Conservation (phyloP, 2,113 vertebrate species). For the Podarcis raffonei region DNA sequence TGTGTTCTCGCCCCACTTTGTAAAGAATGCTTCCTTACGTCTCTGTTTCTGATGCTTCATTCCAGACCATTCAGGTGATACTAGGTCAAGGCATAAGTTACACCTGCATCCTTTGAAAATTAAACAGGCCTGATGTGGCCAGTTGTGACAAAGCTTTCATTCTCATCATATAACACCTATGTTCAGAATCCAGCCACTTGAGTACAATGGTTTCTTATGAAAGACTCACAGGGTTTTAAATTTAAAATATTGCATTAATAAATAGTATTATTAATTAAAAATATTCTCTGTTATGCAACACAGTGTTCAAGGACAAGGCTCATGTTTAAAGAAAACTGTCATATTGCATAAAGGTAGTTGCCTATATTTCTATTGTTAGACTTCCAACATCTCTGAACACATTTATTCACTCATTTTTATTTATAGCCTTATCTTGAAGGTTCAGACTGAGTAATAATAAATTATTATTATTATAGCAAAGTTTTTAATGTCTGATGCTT, state of each 20-base stretch:
- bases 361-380: neutral
- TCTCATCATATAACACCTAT: neutral
- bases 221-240: neutral
- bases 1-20: neutral
- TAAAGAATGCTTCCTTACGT: neutral
- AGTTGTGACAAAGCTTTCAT: constrained; percentile 3
- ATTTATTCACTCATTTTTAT: neutral
- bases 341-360: neutral
- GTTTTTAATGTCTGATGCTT: too few species aligned
- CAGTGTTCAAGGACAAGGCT: neutral
- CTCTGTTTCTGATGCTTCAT: neutral
- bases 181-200: neutral
- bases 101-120: neutral
- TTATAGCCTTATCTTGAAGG: neutral
- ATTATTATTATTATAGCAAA: too few species aligned
- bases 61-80: neutral
- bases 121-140: neutral
- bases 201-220: neutral
- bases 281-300: neutral
- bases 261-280: neutral
- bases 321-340: neutral
- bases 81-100: neutral
- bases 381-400: neutral
- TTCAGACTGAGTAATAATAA: too few species aligned
- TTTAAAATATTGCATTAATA: constrained; percentile 5